phyloP scores from a whole-genome alignment of 2,888 invertebrate genomes.

The Pammene aurita region DNA sequence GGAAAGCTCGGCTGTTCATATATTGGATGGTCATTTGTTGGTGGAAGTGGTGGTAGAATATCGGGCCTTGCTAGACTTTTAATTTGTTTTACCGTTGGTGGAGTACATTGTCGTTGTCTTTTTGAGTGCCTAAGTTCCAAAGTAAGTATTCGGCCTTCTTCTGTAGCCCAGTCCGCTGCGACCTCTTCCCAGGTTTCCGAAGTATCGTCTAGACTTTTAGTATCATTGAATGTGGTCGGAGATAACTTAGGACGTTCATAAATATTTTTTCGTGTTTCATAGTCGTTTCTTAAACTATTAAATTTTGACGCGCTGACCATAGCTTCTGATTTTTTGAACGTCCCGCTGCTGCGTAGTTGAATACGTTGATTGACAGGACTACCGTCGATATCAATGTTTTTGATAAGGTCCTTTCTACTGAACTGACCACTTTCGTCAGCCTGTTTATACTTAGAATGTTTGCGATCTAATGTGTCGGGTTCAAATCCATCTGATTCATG shows the following conservation, averaged over 20 bases:
- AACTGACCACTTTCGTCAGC: conserved; percentile 59
- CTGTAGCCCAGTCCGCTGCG: conserved; percentile 67
- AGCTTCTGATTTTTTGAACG: conserved; percentile 84
- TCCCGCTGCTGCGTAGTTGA: conserved; percentile 86
- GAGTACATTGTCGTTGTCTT: conserved; percentile 86
- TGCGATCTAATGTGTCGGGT: conserved; percentile 93
- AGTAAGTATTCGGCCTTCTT: conserved; percentile 86
- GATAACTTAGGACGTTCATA: conserved; percentile 71
- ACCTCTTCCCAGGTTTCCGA: conserved; percentile 64
- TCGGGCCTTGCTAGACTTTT: conserved; percentile 85
- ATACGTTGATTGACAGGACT: conserved; percentile 77
- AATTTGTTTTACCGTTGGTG: conserved; percentile 74
- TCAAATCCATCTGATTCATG: conserved; percentile 93
- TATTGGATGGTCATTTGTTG: conserved; percentile 78
- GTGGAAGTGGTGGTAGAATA: conserved; percentile 86
- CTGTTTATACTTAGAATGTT: conserved; percentile 82
- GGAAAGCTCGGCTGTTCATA: conserved; percentile 84
- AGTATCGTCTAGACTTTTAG: conserved; percentile 62
- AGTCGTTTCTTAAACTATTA: conserved; percentile 89
- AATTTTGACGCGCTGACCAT: conserved; percentile 76
- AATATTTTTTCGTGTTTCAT: conserved; percentile 84
- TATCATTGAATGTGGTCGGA: conserved; percentile 59
- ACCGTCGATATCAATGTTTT: conserved; percentile 59
- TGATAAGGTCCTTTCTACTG: conserved; percentile 67
- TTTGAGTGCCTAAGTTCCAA: conserved; percentile 89